Evolutionary conservation across 2,797 vertebrate genomes (phyloP).

Genomic region (Anniella stebbinsi): DNA sequence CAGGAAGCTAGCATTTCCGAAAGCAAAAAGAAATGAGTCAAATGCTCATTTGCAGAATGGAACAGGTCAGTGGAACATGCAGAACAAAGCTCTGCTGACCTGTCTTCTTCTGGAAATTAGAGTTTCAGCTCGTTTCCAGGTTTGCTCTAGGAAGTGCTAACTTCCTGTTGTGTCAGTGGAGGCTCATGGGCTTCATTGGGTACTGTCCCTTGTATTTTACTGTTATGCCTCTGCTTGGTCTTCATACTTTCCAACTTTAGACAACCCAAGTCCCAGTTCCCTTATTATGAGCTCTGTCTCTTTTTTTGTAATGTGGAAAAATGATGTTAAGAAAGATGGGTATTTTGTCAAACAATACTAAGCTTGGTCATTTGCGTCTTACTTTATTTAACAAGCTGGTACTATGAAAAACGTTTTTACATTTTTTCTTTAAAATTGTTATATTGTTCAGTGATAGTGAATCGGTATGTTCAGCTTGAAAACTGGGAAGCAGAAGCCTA

Average conservation of each 20-base stretch:
- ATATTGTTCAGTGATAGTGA: not conserved
- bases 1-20: too few relatives aligned
- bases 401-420: not conserved
- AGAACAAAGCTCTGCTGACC: too few relatives aligned
- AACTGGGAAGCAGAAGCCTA: not conserved
- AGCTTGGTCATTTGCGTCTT: not conserved
- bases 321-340: not conserved
- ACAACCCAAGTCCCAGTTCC: not conserved
- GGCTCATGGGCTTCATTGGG: too few relatives aligned
- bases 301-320: not conserved
- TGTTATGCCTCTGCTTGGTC: too few relatives aligned
- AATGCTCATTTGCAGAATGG: too few relatives aligned
- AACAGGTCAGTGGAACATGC: too few relatives aligned
- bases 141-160: too few relatives aligned
- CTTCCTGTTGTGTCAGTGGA: too few relatives aligned
- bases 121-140: too few relatives aligned
- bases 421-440: not conserved
- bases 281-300: slow-evolving; percentile 29
- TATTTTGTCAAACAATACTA: not conserved
- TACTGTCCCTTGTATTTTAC: not conserved
- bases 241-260: not conserved
- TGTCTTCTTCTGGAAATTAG: too few relatives aligned
- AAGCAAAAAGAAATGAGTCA: too few relatives aligned
- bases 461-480: not conserved
- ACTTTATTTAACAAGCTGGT: not conserved